Percentiles rank a stretch among this genome's conserved stretches.
phyloP scores from a whole-genome alignment of 2,888 invertebrate species.

The Lordiphosa andalusiaca region DNA sequence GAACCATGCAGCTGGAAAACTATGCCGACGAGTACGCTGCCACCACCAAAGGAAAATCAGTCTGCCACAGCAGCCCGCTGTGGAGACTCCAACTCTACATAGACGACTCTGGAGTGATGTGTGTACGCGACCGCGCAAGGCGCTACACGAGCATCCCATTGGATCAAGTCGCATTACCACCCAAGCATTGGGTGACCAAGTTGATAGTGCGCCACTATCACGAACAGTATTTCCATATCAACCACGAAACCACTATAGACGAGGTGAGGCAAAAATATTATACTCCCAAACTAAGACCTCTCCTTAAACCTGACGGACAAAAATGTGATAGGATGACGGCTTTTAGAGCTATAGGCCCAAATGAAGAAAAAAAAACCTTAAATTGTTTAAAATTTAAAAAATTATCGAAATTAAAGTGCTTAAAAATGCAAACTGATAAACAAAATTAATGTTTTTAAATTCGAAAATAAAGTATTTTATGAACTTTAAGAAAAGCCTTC shows the following conservation, averaged over 20 bases:
- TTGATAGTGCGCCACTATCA: constrained; percentile 3
- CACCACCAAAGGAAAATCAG: neutral
- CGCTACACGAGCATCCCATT: neutral
- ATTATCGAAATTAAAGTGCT: too few relatives aligned
- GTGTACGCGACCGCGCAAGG: neutral
- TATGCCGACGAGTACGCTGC: constrained; percentile 20
- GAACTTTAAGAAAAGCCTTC: too few relatives aligned
- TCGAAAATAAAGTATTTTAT: too few relatives aligned
- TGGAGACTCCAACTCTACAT: constrained; percentile 9
- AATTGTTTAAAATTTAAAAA: too few relatives aligned
- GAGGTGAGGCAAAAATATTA: constrained; percentile 8
- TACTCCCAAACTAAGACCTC: constrained; percentile 4
- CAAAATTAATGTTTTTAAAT: too few relatives aligned
- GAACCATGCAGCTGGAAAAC: constrained; percentile 14
- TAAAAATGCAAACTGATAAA: too few relatives aligned
- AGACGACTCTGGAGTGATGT: neutral
- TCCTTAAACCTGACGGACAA: too few relatives aligned
- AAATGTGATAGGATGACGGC: too few relatives aligned
- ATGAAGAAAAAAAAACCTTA: too few relatives aligned
- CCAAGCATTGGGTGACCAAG: neutral
- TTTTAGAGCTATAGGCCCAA: too few relatives aligned
- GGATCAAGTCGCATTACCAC: neutral
- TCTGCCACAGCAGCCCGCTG: constrained; percentile 9
- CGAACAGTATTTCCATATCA: constrained; percentile 8
- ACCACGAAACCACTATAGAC: constrained; percentile 16